Base-by-base conservation (phyloP, 2,797 vertebrate species). In the Tragelaphus oryx region DNA sequence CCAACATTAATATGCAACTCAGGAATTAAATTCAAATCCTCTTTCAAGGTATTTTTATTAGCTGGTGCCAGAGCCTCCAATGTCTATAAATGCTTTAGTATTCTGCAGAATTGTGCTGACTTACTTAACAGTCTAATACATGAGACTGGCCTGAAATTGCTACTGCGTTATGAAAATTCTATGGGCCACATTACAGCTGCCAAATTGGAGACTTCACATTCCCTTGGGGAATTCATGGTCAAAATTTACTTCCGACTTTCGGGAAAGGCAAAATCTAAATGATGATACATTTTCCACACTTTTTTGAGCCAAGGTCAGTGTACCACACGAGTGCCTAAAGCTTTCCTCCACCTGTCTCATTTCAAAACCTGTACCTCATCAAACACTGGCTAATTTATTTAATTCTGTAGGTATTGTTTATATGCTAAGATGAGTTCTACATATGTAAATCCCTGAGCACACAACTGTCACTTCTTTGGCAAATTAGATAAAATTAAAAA, bases 11-110 rank as follows among this genome's bases (percentile, higher is more conserved):
- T 65, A 88, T 96, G 79, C 75, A 95, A 93, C 41, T 95, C 88
- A 92, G 82, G 68, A 93, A 90, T 68, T 85, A 86, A 87, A 94
- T 62, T 87, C 82, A 50, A 94, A 37, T 93, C 37, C 13, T 95
- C 55, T 94, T 94, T 96, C 85, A 92, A 92, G 44, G 82, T 92
- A 93, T 95, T 95, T 96, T 97, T 96, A 95, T 93, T 94, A 92
- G 79, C 26, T 74, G 68, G 60, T 18, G 76, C 65, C 88, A 93
- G 26, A 95, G 65, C 93, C 90, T 96, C 57, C 52, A 76, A n/a
- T 68, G 22, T 89, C 62, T 91, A 52, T 78, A 87, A 88, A 91
- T 89, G 89, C 44, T 87, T 95, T 86, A 91, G 82, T 62, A 85
- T 93, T 96, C 84, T 80, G 62, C 24, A 97, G 75, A 92, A 91